Evolutionary conservation across 53 echinoderm and acorn worm species (phyloP), one percentile per base, ranked within the genome.

Genomic region (Crossaster papposus): DNA sequence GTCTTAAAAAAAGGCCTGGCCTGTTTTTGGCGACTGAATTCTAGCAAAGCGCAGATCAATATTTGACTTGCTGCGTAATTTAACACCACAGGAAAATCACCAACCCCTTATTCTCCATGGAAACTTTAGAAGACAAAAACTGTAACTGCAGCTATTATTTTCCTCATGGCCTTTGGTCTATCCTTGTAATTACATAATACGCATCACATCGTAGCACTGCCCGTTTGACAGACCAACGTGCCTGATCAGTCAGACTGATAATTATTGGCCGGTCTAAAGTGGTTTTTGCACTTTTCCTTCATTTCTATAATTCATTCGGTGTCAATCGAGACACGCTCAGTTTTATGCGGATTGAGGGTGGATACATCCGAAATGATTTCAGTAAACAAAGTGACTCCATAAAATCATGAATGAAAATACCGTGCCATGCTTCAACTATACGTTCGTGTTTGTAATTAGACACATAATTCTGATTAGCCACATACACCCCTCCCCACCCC

Each of bases 41-140:
- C 81, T 28, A 55, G 55, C 63, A 62, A 81, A 81, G 28, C 32
- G 32, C 31, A 9, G 36, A 33, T 68, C 83, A 83, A 83, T 83
- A 83, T 83, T 83, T 65, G 83, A 68, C 31, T 14, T 38, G 50
- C 28, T 14, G n/a, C 70, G 83, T 70, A 70, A 70, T 83, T 65
- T 65, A 70, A 83, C 26, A 4, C 65, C 3, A 28, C 28, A 74
- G 36, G 29, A 28, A 74, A 74, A 74, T 74, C 23, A 32, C 75
- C 36, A 35, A 74, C 13, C 75, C 35, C 35, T 20, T 29, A 6
- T 30, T 74, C 31, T 22, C 6, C 36, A 33, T 4, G 31, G 75
- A 74, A 74, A 30, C 71, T 14, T 28, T 74, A 5, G 72, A 4
- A 0, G 72, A 30, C 0, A 36, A 74, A 33, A 74, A 74, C 34